These are phyloP conservation scores for Cochlearius cochlearius DNA, from an alignment of 2,113 vertebrate genomes.

Conservation along the genomic window DNA sequence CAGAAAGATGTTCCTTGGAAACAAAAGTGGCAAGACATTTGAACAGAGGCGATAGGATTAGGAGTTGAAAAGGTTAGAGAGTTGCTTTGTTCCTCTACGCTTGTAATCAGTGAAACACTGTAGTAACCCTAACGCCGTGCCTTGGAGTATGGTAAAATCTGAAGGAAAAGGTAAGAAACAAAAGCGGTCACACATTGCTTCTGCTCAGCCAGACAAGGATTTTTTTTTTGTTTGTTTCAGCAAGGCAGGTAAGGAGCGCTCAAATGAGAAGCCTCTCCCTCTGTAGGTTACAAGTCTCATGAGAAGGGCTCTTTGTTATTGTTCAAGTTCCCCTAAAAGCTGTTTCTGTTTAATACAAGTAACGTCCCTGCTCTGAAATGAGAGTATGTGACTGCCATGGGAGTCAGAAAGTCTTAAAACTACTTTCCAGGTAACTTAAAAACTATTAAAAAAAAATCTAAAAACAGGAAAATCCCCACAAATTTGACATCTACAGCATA, in stretches of 20 bases:
- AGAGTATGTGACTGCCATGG: neutral
- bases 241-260: neutral
- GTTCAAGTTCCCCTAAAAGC: neutral
- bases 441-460: fast-evolving
- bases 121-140: neutral
- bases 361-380: neutral
- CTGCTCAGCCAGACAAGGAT: neutral
- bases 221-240: neutral
- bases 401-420: neutral
- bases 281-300: neutral
- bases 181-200: neutral
- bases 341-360: neutral
- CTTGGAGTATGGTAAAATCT: neutral
- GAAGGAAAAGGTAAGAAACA: neutral
- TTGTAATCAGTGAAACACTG: neutral
- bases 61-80: neutral
- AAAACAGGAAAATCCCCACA: neutral
- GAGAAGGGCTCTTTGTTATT: neutral
- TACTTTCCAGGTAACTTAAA: neutral
- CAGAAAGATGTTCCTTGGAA: neutral
- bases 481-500: neutral
- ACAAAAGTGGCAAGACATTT: neutral
- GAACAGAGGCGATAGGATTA: neutral
- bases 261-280: neutral
- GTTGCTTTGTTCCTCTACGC: neutral